Base-by-base conservation (phyloP, 2,797 vertebrate species). In the Malurus leucopterus region DNA sequence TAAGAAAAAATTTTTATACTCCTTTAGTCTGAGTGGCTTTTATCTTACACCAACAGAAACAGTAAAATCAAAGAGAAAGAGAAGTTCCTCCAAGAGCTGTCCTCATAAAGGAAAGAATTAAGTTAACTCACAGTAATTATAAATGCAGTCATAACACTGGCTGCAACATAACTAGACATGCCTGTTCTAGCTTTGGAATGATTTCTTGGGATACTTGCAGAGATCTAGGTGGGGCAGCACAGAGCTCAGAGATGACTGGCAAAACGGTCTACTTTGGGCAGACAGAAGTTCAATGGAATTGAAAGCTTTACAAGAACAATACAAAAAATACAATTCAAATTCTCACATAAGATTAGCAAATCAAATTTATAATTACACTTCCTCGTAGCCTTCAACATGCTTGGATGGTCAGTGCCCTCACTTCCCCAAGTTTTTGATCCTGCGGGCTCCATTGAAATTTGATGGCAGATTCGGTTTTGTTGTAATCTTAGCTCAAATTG, bases 41-140 rank as follows among this genome's bases (percentile, higher is more conserved):
- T 86, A 94, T 91, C 90, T 91, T 79, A 69, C 49, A 95, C 59
- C 84, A 93, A 91, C 43, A 78, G 74, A 95, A 95, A 92, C 71
- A 94, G 88, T 53, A 69, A 72, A 92, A 91, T 44, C 74, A 90
- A 86, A 91, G 51, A 63, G 58, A 84, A 72, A 71, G 44, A 70
- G 74, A 58, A 86, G 69, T 57, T 54, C 62, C 86, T 94, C 92
- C 80, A 93, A 71, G 72, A 88, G 68, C 20, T 92, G 71, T 70
- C 84, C 65, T 93, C 90, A 93, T 90, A 92, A 91, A 89, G 87
- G 89, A 94, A 95, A 93, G 92, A 90, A 90, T 91, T 92, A 90
- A 51, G 41, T 93, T 93, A 93, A 73, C 89, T 80, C 51, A 69
- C 36, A 83, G 87, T 85, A 94, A 93, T 94, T 94, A 94, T 91